Percentiles rank a stretch among this genome's conserved stretches.
phyloP scores from a whole-genome alignment of 2,797 vertebrate species.

The Neomorphus geoffroyi region DNA sequence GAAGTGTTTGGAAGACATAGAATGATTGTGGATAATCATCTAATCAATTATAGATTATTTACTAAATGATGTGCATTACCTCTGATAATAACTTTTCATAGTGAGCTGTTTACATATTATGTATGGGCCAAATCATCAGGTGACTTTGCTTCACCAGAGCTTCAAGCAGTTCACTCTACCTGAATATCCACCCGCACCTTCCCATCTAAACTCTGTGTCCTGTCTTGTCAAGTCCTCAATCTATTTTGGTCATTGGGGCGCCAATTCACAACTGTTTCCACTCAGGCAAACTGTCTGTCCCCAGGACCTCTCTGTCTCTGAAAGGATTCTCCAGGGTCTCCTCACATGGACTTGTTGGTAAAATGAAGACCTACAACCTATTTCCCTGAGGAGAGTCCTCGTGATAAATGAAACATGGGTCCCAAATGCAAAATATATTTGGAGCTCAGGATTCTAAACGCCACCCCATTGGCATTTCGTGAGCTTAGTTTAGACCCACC shows the following conservation, averaged over 20 bases:
- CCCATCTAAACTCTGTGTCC: neutral
- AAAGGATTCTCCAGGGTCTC: neutral
- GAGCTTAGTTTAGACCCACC: slow-evolving; percentile 9
- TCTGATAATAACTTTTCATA: neutral
- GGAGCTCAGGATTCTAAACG: neutral
- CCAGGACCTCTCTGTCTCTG: neutral
- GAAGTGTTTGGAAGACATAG: slow-evolving; percentile 51
- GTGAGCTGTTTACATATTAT: slow-evolving; percentile 52
- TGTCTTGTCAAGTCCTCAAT: neutral
- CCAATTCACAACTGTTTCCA: neutral
- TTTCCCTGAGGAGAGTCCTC: neutral
- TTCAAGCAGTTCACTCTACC: neutral
- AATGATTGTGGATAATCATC: slow-evolving; percentile 72
- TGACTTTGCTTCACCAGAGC: neutral
- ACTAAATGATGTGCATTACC: slow-evolving; percentile 71
- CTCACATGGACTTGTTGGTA: neutral
- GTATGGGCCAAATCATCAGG: slow-evolving; percentile 59
- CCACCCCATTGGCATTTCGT: neutral
- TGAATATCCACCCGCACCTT: neutral
- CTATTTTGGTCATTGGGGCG: neutral
- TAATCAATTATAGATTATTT: slow-evolving; percentile 75
- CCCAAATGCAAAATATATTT: neutral
- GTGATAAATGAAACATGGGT: neutral
- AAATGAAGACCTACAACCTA: neutral
- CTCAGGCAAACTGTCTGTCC: neutral